These are phyloP conservation scores for Notiomystis cincta DNA, from an alignment of 2,113 vertebrate genomes.

Conservation along the genomic window DNA sequence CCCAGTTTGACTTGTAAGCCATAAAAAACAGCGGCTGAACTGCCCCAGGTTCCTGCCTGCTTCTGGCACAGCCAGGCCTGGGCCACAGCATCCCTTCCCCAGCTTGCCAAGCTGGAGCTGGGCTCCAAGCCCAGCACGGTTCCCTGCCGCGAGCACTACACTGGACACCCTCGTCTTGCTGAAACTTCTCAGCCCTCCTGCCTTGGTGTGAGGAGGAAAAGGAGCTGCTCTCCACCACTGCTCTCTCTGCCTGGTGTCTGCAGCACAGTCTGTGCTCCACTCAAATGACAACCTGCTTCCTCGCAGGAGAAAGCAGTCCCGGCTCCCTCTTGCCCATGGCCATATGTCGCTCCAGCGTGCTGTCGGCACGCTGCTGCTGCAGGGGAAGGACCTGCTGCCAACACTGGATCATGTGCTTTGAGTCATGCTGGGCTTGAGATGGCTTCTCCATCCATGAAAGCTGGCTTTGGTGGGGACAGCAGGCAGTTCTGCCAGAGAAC, in stretches of 20 bases:
- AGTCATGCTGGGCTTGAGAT: slow-evolving; percentile 14
- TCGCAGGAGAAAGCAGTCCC: background rate
- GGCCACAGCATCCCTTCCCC: background rate
- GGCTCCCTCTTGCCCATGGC: background rate
- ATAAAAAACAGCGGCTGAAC: background rate
- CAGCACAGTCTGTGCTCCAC: background rate
- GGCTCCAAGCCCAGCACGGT: background rate
- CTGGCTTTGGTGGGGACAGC: background rate
- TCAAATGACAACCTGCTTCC: background rate
- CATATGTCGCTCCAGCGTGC: slow-evolving; percentile 8
- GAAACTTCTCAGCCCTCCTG: background rate
- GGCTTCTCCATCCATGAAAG: slow-evolving; percentile 13
- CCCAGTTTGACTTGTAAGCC: background rate
- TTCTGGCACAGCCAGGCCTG: background rate
- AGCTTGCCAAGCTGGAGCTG: background rate
- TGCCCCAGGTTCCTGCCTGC: background rate
- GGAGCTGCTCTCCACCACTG: background rate
- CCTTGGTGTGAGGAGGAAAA: background rate
- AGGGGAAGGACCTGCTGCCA: slow-evolving; percentile 45
- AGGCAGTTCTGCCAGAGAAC: background rate
- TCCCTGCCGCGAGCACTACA: fast-evolving
- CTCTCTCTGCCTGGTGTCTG: background rate
- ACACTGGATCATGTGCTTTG: slow-evolving; percentile 8
- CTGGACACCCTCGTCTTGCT: background rate
- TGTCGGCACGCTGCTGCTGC: background rate